Evolutionary conservation across 2,113 vertebrate species (phyloP), one percentile per base, ranked within the genome.

Genomic region (Entosphenus tridentatus): DNA sequence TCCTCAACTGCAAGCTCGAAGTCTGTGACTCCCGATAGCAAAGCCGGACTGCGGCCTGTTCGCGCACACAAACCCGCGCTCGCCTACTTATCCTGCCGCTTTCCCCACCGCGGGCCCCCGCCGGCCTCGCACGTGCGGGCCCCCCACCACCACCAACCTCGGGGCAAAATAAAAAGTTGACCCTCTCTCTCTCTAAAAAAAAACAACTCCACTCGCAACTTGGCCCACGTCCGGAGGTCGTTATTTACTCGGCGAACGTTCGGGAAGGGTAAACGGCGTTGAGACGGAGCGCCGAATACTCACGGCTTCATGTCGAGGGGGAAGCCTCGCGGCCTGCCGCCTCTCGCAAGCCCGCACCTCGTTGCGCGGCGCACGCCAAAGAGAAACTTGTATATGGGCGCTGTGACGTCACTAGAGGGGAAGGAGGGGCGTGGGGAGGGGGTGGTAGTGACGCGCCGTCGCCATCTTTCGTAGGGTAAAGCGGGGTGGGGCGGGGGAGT

Each of bases 31-130:
- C 14, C 62, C 21, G 21, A 21, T 21, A 3, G 21, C 21, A 21
- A 21, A 21, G 21, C n/a, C n/a, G 21, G 21, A 21, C 21, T 21
- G 62, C 62, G 59, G 69, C 57, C 17, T 39, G 69, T 56, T 57
- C 57, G 58, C 57, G 18, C 67, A 55, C 67, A 16, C 69, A 9
- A 16, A 55, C 62, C 21, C 62, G 62, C 62, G n/a, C 62, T 9
- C 10, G n/a, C 62, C 68, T 56, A 56, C 69, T 55, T n/a, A 54
- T 65, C 10, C 69, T 70, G 58, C 57, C 69, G 67, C 69, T 65
- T 70, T 57, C 69, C 69, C 62, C 69, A 18, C 69, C 55, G 57
- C 39, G 69, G 57, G 16, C 56, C 11, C 69, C 10, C 68, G 56
- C 68, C 21, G 56, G n/a, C 11, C 21, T 21, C 10, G n/a, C 8